phyloP scores from a whole-genome alignment of 2,113 vertebrate species.

The Pollimyrus isidori region DNA sequence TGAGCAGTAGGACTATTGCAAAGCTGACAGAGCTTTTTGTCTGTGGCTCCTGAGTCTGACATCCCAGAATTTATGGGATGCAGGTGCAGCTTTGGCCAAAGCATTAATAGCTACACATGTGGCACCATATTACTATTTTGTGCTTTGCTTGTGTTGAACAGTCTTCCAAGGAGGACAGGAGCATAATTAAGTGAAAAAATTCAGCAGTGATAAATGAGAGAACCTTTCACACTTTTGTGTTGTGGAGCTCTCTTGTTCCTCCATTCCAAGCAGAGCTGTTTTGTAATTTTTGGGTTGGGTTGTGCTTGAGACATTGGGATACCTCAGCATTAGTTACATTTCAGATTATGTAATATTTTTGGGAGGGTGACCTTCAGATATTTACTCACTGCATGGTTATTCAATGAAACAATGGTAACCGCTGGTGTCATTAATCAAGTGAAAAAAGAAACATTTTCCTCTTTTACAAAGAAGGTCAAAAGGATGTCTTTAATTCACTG shows the following conservation, averaged over 20 bases:
- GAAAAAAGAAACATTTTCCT: neutral
- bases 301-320: neutral
- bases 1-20: conserved; percentile 6
- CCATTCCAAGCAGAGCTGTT: neutral
- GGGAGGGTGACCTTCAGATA: neutral
- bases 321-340: neutral
- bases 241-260: neutral
- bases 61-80: neutral
- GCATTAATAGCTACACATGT: conserved; percentile 1
- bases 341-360: neutral
- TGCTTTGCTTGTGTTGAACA: neutral
- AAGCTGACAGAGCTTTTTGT: neutral
- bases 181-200: neutral
- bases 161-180: neutral
- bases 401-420: neutral
- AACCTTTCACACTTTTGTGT: neutral
- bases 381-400: neutral
- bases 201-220: neutral
- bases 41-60: neutral
- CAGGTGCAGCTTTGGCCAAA: conserved; percentile 1
- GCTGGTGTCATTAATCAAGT: neutral
- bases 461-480: neutral
- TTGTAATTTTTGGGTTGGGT: neutral
- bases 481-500: neutral
- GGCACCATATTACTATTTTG: neutral